A percentile compares a stretch with the other conserved stretches of the same genome.
Evolutionary conservation across 2,888 invertebrate genomes (phyloP).

Genomic region (Agrochola circellaris): DNA sequence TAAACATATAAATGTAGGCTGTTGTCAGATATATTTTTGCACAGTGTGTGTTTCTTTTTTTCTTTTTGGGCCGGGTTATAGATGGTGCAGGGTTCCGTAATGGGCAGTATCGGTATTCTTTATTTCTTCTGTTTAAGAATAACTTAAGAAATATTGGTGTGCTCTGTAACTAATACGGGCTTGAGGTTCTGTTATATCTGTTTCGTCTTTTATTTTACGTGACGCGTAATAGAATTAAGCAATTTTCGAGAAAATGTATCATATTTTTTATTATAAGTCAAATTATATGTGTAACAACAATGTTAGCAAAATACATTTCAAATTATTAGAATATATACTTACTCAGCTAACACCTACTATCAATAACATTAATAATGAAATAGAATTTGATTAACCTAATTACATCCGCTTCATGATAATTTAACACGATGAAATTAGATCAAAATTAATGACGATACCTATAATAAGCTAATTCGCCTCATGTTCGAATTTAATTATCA

Average conservation of each 20-base stretch:
- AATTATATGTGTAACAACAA: neutral
- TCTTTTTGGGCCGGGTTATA: conserved; percentile 16
- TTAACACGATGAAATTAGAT: neutral
- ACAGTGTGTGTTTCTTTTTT: conserved; percentile 27
- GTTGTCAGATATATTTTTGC: conserved; percentile 56
- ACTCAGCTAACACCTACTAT: neutral
- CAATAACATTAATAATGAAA: neutral
- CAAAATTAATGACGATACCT: neutral
- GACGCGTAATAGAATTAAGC: neutral
- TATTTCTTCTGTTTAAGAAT: conserved; percentile 3
- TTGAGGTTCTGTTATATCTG: neutral
- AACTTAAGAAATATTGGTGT: neutral
- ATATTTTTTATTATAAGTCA: neutral
- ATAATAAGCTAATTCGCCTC: neutral
- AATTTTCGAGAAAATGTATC: neutral
- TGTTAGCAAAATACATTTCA: neutral
- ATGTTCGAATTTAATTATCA: neutral
- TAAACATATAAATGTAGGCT: conserved; percentile 67
- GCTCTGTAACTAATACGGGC: neutral
- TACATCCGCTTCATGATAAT: neutral
- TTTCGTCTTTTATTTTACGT: neutral
- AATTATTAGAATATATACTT: neutral
- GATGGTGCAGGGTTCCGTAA: conserved; percentile 28
- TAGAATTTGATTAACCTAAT: conserved; percentile 7
- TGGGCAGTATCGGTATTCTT: conserved; percentile 10